Conservation (phyloP, 2,888 invertebrate genomes). For the Metellina segmentata region DNA sequence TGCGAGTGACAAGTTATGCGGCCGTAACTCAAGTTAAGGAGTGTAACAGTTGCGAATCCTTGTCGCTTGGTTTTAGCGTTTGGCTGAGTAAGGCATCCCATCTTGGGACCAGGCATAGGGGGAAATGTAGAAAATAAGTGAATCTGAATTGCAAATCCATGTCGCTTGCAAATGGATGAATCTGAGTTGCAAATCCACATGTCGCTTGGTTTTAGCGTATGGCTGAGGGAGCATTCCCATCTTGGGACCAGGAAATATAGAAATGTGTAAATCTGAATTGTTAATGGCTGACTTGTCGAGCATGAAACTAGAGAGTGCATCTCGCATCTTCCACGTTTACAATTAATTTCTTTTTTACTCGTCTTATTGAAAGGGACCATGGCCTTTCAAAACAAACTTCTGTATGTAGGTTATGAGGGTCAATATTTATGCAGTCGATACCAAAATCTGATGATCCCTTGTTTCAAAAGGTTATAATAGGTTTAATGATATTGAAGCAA, state of each 20-base stretch:
- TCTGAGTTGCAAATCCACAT: constrained; percentile 60
- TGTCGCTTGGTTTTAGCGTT: constrained; percentile 62
- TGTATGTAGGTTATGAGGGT: no score
- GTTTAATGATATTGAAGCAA: no score
- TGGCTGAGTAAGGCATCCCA: constrained; percentile 22
- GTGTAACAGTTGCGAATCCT: constrained; percentile 68
- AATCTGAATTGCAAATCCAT: background rate
- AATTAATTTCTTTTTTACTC: no score
- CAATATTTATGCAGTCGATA: no score
- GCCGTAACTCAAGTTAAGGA: constrained; percentile 59
- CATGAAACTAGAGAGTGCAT: no score
- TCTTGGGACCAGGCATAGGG: constrained; percentile 11
- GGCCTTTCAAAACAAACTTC: no score
- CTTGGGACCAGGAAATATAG: constrained; percentile 20
- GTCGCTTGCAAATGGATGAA: background rate
- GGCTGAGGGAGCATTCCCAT: constrained; percentile 25
- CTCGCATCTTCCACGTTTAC: no score
- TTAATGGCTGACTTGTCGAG: background rate
- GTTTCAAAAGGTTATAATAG: no score
- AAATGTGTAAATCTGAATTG: background rate
- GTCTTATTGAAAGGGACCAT: no score
- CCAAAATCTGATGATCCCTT: no score
- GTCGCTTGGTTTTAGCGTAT: constrained; percentile 61
- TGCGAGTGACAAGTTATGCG: constrained; percentile 71
- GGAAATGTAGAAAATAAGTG: constrained; percentile 16